Base-by-base conservation (phyloP, 2,888 invertebrate genomes). In the Caenorhabditis sp. region DNA sequence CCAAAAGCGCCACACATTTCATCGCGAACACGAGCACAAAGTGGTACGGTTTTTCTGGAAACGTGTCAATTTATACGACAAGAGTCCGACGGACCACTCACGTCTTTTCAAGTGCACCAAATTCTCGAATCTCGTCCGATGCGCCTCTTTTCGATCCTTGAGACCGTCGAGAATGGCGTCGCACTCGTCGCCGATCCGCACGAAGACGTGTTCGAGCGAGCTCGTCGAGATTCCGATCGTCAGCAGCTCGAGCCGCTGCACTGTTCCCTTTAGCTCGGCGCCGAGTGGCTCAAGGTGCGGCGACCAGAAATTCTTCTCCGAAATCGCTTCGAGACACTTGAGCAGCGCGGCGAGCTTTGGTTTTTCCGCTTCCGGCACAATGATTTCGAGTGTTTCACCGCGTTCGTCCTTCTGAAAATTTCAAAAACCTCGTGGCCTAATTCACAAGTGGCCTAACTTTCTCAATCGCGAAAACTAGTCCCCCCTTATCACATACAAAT, bases 181-280 rank as follows among this genome's bases (percentile, higher is more conserved):
- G 26, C 61, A 61, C 41, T 62, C 62, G 39, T 62, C 62, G 24
- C 50, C 62, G 22, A 62, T 62, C 11, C 50, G 48, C n/a, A 52
- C 52, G 32, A 62, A 62, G 11, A 62, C 62, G 27, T 62, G 62
- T 30, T 62, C 62, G 27, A 62, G 20, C 0, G 62, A 62, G 13
- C 62, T 52, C 52, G 52, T 62, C 43, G 62, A 62, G 2, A 62
- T 32, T 41, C 62, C 62, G 13, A 62, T 37, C 41, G 62, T 62
- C 7, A 43, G 52, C 4, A 62, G 0, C 6, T 62, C 52, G 39
- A 62, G 20, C 11, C 50, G 26, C 27, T 30, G 27, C 1, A 50
- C 41, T 8, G 35, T 24, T 13, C 17, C 32, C 11, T 43, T 20
- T 13, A 32, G 24, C 2, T n/a, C 7, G 0, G 20, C 11, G 20